phyloP scores from a whole-genome alignment of 64 coral and sea anemone genomes.

The Hydrozoanthus tunicans region DNA sequence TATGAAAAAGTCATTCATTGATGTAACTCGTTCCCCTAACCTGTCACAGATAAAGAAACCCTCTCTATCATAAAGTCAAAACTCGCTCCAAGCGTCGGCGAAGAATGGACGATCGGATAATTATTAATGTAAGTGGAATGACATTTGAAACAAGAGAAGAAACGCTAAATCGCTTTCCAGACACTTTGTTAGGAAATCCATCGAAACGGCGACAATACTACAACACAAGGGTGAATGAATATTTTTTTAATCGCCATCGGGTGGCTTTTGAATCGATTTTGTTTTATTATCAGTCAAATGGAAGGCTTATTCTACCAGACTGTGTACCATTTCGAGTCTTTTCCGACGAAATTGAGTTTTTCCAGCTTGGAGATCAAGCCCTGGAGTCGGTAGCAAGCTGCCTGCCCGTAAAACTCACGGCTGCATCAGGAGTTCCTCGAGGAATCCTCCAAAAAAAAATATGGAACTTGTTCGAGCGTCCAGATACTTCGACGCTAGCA shows the following conservation, averaged over 20 bases:
- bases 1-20: slow-evolving; percentile 49
- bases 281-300: slow-evolving; percentile 98
- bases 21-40: neutral
- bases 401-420: slow-evolving; percentile 35
- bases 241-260: slow-evolving; percentile 93
- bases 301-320: slow-evolving; percentile 82
- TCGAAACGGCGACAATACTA: slow-evolving; percentile 79
- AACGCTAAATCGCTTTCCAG: slow-evolving; percentile 81
- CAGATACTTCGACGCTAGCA: slow-evolving; percentile 79
- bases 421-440: slow-evolving; percentile 5
- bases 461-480: slow-evolving; percentile 93
- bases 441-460: slow-evolving; percentile 56
- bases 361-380: slow-evolving; percentile 86
- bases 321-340: slow-evolving; percentile 86
- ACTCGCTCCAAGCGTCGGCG: neutral
- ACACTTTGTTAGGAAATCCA: slow-evolving; percentile 84
- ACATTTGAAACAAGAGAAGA: slow-evolving; percentile 84
- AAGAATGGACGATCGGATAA: slow-evolving; percentile 80
- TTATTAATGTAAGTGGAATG: slow-evolving; percentile 95
- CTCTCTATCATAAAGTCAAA: neutral
- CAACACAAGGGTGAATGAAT: slow-evolving; percentile 63
- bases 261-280: slow-evolving; percentile 92
- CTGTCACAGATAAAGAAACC: slow-evolving; percentile 37
- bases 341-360: slow-evolving; percentile 94
- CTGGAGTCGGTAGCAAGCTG: slow-evolving; percentile 72